Percentiles rank a stretch among this genome's conserved stretches.
Evolutionary conservation across 1,140 invertebrate genomes (phyloP).

Genomic region (Pseudoatta argentina): DNA sequence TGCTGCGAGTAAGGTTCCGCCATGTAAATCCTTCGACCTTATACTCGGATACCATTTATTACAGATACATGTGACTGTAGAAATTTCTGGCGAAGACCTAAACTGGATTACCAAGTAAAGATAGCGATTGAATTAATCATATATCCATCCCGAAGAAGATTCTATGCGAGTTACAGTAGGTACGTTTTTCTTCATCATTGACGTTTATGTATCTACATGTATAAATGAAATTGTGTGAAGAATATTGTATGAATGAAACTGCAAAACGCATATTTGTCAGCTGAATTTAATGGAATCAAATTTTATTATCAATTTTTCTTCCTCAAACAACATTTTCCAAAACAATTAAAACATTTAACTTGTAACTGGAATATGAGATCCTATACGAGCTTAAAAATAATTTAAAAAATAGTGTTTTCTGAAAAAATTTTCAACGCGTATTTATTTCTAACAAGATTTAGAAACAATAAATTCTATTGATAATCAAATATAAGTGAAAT

Average conservation of each 20-base stretch:
- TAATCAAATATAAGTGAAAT: too few species aligned
- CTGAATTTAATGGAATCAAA: neutral
- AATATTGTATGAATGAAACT: neutral
- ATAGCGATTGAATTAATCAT: slow-evolving; percentile 43
- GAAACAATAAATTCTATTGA: too few species aligned
- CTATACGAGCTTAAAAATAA: too few species aligned
- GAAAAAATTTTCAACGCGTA: too few species aligned
- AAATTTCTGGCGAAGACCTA: slow-evolving; percentile 46
- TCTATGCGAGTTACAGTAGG: neutral
- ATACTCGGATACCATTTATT: slow-evolving; percentile 42
- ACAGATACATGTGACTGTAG: slow-evolving; percentile 27
- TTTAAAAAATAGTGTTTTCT: too few species aligned
- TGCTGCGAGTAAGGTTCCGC: slow-evolving; percentile 66
- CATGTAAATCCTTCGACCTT: slow-evolving; percentile 53
- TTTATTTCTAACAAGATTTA: too few species aligned
- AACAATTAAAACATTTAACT: neutral
- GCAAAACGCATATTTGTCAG: neutral
- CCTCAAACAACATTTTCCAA: neutral
- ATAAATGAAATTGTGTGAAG: too few species aligned
- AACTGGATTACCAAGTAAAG: slow-evolving; percentile 23
- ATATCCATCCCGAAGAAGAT: neutral
- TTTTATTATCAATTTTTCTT: neutral
- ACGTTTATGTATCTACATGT: neutral
- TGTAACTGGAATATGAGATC: too few species aligned
- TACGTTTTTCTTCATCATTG: neutral